phyloP scores from a whole-genome alignment of 2,113 vertebrate genomes.

The Semicossyphus pulcher region DNA sequence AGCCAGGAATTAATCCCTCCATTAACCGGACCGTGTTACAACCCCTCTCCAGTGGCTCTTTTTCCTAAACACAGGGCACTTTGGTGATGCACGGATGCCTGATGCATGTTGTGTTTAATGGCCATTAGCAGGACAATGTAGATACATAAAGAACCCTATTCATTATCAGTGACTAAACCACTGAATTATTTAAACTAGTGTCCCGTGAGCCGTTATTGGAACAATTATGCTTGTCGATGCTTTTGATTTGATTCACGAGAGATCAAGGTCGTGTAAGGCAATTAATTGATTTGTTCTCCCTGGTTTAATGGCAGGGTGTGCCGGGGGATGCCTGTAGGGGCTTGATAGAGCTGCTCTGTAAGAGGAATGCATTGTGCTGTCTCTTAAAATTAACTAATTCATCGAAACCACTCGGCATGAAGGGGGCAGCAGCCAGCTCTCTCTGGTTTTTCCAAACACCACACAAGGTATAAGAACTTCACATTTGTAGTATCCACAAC shows the following conservation, averaged over 20 bases:
- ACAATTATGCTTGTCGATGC: conserved; percentile 62
- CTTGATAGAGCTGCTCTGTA: conserved; percentile 1
- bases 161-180: conserved; percentile 43
- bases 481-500: conserved; percentile 14
- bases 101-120: conserved; percentile 70
- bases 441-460: conserved; percentile 10
- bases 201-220: conserved; percentile 43
- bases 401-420: conserved; percentile 38
- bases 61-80: conserved; percentile 65
- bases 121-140: conserved; percentile 58
- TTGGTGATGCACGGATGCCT: conserved; percentile 57
- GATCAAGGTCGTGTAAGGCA: conserved; percentile 53
- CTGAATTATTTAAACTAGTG: conserved; percentile 61
- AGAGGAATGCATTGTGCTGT: conserved; percentile 33
- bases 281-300: conserved; percentile 52
- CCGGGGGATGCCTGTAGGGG: background rate
- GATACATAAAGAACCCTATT: conserved; percentile 56
- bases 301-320: conserved; percentile 46
- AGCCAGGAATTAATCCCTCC: conserved; percentile 71
- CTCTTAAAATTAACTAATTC: conserved; percentile 55
- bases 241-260: conserved; percentile 67
- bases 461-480: conserved; percentile 15
- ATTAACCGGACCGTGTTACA: conserved; percentile 72
- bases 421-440: conserved; percentile 24
- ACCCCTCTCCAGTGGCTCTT: conserved; percentile 46